Percentiles rank a stretch among this genome's conserved stretches.
phyloP scores from a whole-genome alignment of 2,797 vertebrate species.

The Buphagus erythrorhynchus region DNA sequence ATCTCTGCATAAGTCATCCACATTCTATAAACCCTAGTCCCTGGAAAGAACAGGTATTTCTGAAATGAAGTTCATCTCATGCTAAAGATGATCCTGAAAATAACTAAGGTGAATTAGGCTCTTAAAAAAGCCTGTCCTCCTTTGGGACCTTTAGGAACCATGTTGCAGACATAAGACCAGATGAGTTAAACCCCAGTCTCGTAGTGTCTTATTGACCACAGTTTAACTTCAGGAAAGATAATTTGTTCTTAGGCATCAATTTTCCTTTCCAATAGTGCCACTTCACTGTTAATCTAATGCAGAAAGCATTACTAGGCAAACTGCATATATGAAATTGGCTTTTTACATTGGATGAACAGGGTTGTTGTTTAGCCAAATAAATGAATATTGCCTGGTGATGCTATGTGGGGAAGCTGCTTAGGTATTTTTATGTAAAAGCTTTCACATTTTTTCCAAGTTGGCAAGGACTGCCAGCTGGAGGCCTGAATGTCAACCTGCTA shows the following conservation, averaged over 20 bases:
- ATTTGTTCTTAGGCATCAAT: neutral
- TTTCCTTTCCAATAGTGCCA: neutral
- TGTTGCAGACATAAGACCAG: neutral
- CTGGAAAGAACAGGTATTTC: neutral
- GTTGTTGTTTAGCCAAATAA: neutral
- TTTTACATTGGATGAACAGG: neutral
- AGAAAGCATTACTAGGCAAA: neutral
- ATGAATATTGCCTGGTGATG: neutral
- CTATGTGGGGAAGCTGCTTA: neutral
- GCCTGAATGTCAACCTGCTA: constrained; percentile 1
- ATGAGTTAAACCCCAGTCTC: neutral
- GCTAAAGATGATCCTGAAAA: neutral
- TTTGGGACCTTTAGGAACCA: neutral
- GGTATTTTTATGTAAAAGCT: neutral
- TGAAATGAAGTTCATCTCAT: neutral
- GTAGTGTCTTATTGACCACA: neutral
- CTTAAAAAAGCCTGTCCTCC: neutral
- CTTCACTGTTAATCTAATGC: neutral
- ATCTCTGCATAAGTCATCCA: neutral
- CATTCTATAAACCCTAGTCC: neutral
- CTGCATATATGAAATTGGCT: neutral
- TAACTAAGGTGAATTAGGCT: neutral
- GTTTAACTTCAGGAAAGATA: neutral
- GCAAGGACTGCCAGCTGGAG: constrained; percentile 20
- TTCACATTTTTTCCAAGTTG: constrained; percentile 8